These are phyloP conservation scores for Dromaius novaehollandiae DNA, from an alignment of 2,113 vertebrate genomes.

Conservation along the genomic window DNA sequence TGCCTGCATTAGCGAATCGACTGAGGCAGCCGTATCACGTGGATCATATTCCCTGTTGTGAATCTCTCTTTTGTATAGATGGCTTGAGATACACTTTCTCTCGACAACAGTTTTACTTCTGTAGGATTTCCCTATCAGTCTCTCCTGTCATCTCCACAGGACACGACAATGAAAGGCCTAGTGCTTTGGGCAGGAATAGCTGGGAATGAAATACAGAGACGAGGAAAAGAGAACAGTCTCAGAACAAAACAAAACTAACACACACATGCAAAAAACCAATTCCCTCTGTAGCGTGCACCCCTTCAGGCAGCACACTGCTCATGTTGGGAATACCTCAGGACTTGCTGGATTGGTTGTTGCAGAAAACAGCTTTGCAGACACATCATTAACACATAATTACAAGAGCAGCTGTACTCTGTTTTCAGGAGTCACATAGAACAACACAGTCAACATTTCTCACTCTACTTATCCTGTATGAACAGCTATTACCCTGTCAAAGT, in stretches of 20 bases:
- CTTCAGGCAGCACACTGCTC: background rate
- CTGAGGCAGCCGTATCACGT: background rate
- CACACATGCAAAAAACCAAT: background rate
- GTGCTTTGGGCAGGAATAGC: background rate
- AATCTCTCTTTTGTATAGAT: background rate
- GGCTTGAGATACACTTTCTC: background rate
- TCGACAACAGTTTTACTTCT: background rate
- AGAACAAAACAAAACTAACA: background rate
- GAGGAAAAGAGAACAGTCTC: background rate
- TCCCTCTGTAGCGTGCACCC: background rate
- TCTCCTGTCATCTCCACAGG: background rate
- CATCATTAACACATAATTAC: background rate
- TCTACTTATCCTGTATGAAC: background rate
- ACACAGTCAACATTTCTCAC: background rate
- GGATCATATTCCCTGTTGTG: background rate
- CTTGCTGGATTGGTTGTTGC: background rate
- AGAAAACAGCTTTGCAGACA: background rate
- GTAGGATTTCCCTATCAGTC: background rate
- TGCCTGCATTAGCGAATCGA: background rate
- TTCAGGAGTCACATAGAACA: background rate
- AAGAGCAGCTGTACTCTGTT: background rate
- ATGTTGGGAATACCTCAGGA: background rate
- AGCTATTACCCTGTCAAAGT: background rate
- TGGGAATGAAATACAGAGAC: background rate
- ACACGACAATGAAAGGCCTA: background rate